These are phyloP conservation scores for Spodoptera picta DNA, from an alignment of 2,888 invertebrate genomes.

Conservation along the genomic window DNA sequence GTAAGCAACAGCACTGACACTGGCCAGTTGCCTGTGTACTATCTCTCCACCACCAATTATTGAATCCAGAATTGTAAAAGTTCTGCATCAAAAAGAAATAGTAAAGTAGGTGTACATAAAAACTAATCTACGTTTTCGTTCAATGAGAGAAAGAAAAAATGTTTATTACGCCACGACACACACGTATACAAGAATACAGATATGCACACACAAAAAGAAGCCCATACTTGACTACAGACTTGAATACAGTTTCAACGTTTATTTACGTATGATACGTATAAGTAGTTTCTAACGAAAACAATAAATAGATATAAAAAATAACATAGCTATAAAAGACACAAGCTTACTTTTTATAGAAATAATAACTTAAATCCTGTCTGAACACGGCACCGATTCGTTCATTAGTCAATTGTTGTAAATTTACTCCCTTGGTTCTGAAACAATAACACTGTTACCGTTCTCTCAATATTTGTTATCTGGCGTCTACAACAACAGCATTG, in stretches of 20 bases:
- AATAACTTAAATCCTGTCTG: slow-evolving; percentile 75
- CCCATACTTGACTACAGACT: neutral
- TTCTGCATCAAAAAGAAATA: slow-evolving; percentile 59
- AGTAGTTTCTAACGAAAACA: too few species aligned
- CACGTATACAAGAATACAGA: too few species aligned
- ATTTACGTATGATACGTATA: too few species aligned
- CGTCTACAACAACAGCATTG: too few species aligned
- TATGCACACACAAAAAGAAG: neutral
- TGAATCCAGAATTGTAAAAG: slow-evolving; percentile 67
- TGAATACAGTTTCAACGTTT: neutral
- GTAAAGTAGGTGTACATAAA: too few species aligned
- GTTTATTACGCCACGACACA: too few species aligned
- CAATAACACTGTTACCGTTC: neutral
- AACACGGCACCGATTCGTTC: slow-evolving; percentile 75
- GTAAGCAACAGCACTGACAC: slow-evolving; percentile 60
- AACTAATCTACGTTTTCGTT: too few species aligned
- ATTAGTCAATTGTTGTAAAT: slow-evolving; percentile 69
- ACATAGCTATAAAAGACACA: neutral
- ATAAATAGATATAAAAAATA: too few species aligned
- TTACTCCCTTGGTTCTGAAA: slow-evolving; percentile 76
- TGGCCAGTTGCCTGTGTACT: slow-evolving; percentile 68
- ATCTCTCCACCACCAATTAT: slow-evolving; percentile 68
- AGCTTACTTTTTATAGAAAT: slow-evolving; percentile 73
- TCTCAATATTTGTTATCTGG: too few species aligned
- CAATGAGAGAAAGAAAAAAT: neutral